Evolutionary conservation across 2,888 invertebrate species (phyloP), one percentile per base, ranked within the genome.

Genomic region (Drosophila birchii): DNA sequence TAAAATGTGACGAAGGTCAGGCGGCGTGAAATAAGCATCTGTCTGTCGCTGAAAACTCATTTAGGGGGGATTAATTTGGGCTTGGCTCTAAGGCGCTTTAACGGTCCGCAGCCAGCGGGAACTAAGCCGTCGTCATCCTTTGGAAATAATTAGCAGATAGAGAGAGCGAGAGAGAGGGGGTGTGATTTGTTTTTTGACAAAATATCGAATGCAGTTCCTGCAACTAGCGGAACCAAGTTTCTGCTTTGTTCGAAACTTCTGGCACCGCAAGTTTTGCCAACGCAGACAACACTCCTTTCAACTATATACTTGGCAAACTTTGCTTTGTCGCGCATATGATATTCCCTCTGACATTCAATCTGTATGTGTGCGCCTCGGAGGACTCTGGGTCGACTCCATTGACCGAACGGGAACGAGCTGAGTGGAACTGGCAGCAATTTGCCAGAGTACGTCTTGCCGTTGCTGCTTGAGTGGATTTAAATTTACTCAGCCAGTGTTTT

Each of bases 331-430:
- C 70, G 80, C 88, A 83, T 84, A 84, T 84, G 84, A 86, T 86
- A 86, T 84, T 71, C 78, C 63, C 59, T 72, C 68, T 80, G 84
- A 88, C 88, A 85, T 85, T 85, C 81, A 88, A 86, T 85, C 86
- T 79, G 66, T 81, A 76, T 79, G 66, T 81, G 78, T 47, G 70
- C 62, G 39, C 55, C 55, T 41, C 38, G 23, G 3, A 51, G 51
- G 43, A 39, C 36, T 43, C 43, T 20, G 63, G 71, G 75, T 75
- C 72, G 79, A 78, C 83, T 80, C 76, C 78, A 85, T 69, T 83
- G 88, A 81, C 78, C 82, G 41, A 67, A 58, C 56, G 49, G 43
- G 51, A 44, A 55, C 23, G 51, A 54, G 45, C 71, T 61, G 34
- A 49, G 51, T 16, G 36, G 51, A 82, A 73, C 78, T 78, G 74